Evolutionary conservation across 2,113 vertebrate genomes (phyloP).

Genomic region (Corythornis cristatus): DNA sequence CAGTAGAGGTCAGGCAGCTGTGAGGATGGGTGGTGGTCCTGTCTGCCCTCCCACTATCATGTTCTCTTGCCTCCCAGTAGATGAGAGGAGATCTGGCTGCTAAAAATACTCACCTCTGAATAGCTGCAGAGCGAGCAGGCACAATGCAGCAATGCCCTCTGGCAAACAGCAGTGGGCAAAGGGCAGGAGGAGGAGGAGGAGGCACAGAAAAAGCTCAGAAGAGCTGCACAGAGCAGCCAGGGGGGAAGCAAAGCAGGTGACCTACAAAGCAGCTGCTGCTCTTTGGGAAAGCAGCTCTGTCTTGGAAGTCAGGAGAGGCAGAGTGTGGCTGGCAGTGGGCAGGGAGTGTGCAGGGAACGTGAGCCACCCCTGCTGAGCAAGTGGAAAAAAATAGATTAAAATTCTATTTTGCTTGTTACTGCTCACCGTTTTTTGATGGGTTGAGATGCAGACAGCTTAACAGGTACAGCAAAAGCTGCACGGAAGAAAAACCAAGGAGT

Average conservation of each 20-base stretch:
- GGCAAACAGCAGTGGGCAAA: not conserved
- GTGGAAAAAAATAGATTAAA: not conserved
- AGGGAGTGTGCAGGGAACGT: not conserved
- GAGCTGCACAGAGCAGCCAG: not conserved
- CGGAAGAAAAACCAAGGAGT: not conserved
- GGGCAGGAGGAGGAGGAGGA: not conserved
- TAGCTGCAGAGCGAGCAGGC: not conserved
- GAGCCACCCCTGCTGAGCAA: not conserved
- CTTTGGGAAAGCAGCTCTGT: not conserved
- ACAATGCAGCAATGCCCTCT: not conserved
- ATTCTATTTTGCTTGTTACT: not conserved
- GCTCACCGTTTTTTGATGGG: not conserved
- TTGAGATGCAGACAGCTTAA: not conserved
- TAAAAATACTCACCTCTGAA: not conserved
- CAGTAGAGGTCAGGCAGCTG: not conserved
- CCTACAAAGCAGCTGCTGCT: slow-evolving; percentile 4
- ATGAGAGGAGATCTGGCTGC: not conserved
- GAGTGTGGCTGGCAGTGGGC: not conserved
- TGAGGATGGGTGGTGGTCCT: not conserved
- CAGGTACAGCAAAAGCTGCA: not conserved
- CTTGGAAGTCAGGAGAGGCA: not conserved
- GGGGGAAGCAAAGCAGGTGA: slow-evolving; percentile 1
- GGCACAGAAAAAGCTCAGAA: not conserved
- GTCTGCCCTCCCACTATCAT: not conserved
- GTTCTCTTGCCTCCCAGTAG: not conserved